Evolutionary conservation across 2,113 vertebrate species (phyloP), one percentile per base, ranked within the genome.

Genomic region (Athene cunicularia): DNA sequence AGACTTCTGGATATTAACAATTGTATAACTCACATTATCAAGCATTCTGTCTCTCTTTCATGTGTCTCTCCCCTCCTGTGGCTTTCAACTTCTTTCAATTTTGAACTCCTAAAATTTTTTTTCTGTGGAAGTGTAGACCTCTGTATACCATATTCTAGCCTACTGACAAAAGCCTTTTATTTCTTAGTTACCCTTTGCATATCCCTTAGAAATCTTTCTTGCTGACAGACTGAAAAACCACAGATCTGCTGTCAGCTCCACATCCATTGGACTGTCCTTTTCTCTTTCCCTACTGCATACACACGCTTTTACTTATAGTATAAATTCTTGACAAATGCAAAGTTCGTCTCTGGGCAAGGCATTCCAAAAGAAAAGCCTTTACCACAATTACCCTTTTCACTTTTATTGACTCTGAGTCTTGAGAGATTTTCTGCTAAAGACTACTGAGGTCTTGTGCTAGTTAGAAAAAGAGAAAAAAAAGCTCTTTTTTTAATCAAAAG

Each of bases 361-460:
- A 86, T 90, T 90, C 59, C 20, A 35, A 33, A 88, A 72, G 33
- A 80, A 89, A 95, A 96, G 6, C 41, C 62, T 93, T 93, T 88
- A 16, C 71, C 17, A n/a, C 1, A 2, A 92, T 93, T 93, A 90
- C 62, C 35, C 33, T 93, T 91, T 91, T 75, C 53, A 85, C 39
- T 85, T 93, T 75, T 92, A 68, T 93, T 79, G 86, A 88, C 92
- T 95, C 86, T 89, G n/a, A 79, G 59, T 85, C 86, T 91, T 94
- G 49, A 79, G 73, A 87, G 55, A 85, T 62, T 95, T 95, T 63
- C 35, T 91, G 18, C 39, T 89, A 41, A 95, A 95, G 45, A 82
- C 43, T 80, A 50, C 58, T 50, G 62, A 70, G 70, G 45, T 64
- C 80, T 81, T 91, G 28, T 85, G 35, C 24, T 70, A 75, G 35